These are phyloP conservation scores for Conus betulinus DNA, from an alignment of 1,140 invertebrate genomes.

Conservation along the genomic window DNA sequence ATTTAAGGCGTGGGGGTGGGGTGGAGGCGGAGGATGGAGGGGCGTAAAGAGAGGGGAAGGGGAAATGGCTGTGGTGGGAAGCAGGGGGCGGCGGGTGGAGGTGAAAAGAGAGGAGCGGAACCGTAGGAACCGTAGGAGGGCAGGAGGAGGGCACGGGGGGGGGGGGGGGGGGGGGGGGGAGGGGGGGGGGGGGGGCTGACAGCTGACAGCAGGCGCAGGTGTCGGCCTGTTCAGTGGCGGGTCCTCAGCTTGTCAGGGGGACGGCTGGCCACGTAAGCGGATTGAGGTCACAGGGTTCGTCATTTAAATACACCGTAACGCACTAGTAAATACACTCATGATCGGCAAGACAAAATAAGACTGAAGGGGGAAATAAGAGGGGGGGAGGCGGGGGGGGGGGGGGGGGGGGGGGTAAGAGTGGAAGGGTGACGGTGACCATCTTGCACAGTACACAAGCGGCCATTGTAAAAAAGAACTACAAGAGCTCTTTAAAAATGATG, in stretches of 20 bases:
- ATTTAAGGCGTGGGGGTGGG: no score
- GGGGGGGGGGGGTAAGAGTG: background rate
- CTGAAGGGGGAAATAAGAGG: background rate
- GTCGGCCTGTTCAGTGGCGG: background rate
- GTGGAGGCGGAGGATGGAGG: no score
- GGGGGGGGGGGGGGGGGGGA: background rate
- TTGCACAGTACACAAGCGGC: background rate
- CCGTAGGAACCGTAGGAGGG: background rate
- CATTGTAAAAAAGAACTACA: background rate
- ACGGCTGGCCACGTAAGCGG: conserved; percentile 32
- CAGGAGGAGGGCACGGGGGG: background rate
- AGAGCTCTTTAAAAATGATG: background rate
- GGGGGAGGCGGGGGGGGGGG: background rate
- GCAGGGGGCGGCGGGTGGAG: no score
- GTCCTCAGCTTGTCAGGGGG: background rate
- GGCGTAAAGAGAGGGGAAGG: no score
- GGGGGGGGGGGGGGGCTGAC: no score
- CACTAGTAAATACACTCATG: conserved; percentile 26
- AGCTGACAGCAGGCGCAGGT: background rate
- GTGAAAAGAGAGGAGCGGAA: background rate
- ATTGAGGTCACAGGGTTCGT: conserved; percentile 13
- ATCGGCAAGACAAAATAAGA: background rate
- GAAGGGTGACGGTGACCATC: background rate
- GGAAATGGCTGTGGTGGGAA: no score
- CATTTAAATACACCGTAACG: conserved; percentile 10